Percentiles rank a stretch among this genome's conserved stretches.
Conservation (phyloP, 2,888 invertebrate species). For the Synergus umbraculus region DNA sequence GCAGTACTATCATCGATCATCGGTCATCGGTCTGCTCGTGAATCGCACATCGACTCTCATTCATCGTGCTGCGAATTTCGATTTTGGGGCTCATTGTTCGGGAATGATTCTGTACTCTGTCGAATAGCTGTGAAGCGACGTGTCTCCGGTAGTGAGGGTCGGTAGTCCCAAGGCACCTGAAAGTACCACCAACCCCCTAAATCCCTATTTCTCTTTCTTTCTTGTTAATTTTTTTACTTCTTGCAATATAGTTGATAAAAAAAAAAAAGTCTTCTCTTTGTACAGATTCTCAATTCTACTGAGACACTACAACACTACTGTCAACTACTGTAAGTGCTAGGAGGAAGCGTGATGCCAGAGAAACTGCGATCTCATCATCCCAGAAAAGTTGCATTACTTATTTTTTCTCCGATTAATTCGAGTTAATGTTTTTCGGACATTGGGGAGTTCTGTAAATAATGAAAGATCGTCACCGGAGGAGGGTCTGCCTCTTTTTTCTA, state of each 20-base stretch:
- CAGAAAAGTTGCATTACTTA: background rate
- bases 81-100: conserved; percentile 68
- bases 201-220: conserved; percentile 58
- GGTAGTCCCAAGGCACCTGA: conserved; percentile 73
- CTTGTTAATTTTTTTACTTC: conserved; percentile 37
- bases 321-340: conserved; percentile 59
- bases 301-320: conserved; percentile 56
- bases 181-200: conserved; percentile 73
- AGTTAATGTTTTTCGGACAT: conserved; percentile 73
- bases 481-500: conserved; percentile 58
- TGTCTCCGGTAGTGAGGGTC: conserved; percentile 69
- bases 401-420: conserved; percentile 39
- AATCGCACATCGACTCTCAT: conserved; percentile 46
- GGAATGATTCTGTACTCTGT: conserved; percentile 74
- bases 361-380: conserved; percentile 68
- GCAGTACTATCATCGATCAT: conserved; percentile 51
- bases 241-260: conserved; percentile 38
- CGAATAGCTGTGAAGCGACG: conserved; percentile 71
- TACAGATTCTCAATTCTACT: conserved; percentile 52
- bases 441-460: conserved; percentile 52
- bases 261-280: conserved; percentile 43
- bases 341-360: conserved; percentile 60
- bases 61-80: conserved; percentile 52
- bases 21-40: conserved; percentile 51
- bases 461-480: conserved; percentile 37